Evolutionary conservation across 2,113 vertebrate species (phyloP).

Genomic region (Triplophysa tibetana): DNA sequence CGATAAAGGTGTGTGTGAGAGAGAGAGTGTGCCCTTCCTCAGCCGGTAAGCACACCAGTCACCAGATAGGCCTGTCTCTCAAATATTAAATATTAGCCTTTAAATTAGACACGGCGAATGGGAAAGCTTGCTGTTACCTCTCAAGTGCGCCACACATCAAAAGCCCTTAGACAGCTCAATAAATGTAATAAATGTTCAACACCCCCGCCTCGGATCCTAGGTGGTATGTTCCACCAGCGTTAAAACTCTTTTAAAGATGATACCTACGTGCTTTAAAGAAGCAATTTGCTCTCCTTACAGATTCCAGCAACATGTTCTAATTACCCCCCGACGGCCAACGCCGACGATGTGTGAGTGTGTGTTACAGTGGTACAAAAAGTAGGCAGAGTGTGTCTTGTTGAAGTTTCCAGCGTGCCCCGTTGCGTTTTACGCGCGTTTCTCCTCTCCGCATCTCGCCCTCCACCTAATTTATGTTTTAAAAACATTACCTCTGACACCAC

Average conservation of each 20-base stretch:
- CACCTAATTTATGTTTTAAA: conserved; percentile 74
- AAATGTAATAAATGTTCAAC: conserved; percentile 85
- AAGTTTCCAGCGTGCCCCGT: conserved; percentile 69
- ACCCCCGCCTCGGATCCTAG: conserved; percentile 78
- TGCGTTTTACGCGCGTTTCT: conserved; percentile 59
- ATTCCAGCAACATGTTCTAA: conserved; percentile 79
- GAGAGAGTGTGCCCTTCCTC: conserved; percentile 12
- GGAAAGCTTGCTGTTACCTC: conserved; percentile 77
- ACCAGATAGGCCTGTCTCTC: conserved; percentile 70
- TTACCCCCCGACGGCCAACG: conserved; percentile 64
- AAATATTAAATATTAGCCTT: conserved; percentile 86
- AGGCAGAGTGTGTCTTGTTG: conserved; percentile 56
- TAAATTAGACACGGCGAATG: conserved; percentile 81
- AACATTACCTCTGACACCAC: conserved; percentile 73
- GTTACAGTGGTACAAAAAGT: conserved; percentile 1
- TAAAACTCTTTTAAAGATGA: conserved; percentile 90
- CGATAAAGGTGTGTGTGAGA: conserved; percentile 29
- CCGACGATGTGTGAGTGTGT: not conserved
- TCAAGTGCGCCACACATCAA: conserved; percentile 79
- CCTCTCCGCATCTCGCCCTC: conserved; percentile 20
- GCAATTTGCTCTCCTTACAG: conserved; percentile 77
- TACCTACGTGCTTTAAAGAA: conserved; percentile 77
- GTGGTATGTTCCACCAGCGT: conserved; percentile 71
- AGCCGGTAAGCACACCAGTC: conserved; percentile 36
- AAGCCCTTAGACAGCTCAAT: conserved; percentile 76